A percentile compares a stretch with the other conserved stretches of the same genome.
These are phyloP conservation scores for Leucophora obtusa DNA, from an alignment of 2,888 invertebrate genomes.

Conservation along the genomic window DNA sequence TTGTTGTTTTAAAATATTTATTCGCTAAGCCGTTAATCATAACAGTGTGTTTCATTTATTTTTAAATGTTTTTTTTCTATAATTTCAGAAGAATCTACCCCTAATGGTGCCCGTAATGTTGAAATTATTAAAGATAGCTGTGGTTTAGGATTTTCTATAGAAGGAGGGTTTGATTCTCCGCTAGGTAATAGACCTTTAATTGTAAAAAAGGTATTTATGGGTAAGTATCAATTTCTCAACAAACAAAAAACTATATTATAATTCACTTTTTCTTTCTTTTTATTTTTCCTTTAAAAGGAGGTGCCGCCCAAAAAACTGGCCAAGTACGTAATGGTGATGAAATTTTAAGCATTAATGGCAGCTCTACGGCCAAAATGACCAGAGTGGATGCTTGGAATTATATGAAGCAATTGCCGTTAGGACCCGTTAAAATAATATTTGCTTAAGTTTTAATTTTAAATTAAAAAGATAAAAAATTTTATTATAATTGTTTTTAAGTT, in stretches of 20 bases:
- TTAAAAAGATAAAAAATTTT: not conserved
- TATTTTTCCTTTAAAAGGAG: constrained; percentile 81
- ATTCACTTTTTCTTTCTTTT: not conserved
- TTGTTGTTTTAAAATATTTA: too few relatives aligned
- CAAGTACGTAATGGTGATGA: constrained; percentile 92
- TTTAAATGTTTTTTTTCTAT: constrained; percentile 5
- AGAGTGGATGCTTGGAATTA: constrained; percentile 96
- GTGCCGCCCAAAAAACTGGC: constrained; percentile 92
- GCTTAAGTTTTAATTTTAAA: constrained; percentile 67
- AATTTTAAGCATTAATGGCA: constrained; percentile 89
- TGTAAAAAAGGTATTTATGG: constrained; percentile 96
- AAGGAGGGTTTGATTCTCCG: constrained; percentile 95
- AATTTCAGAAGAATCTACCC: constrained; percentile 71
- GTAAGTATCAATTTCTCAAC: constrained; percentile 80
- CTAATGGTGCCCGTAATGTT: constrained; percentile 71
- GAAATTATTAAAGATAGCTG: constrained; percentile 85
- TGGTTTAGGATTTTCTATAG: constrained; percentile 95
- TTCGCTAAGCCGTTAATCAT: too few relatives aligned
- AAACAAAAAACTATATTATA: not conserved
- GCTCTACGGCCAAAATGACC: constrained; percentile 89
- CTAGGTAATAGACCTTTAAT: constrained; percentile 92
- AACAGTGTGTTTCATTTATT: not conserved
- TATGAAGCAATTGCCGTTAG: constrained; percentile 93
- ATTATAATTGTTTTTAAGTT: constrained; percentile 40
- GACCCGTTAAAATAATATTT: constrained; percentile 82